Percentiles rank a stretch among this genome's conserved stretches.
phyloP scores from a whole-genome alignment of 2,113 vertebrate genomes.

The Protobothrops flavoviridis region DNA sequence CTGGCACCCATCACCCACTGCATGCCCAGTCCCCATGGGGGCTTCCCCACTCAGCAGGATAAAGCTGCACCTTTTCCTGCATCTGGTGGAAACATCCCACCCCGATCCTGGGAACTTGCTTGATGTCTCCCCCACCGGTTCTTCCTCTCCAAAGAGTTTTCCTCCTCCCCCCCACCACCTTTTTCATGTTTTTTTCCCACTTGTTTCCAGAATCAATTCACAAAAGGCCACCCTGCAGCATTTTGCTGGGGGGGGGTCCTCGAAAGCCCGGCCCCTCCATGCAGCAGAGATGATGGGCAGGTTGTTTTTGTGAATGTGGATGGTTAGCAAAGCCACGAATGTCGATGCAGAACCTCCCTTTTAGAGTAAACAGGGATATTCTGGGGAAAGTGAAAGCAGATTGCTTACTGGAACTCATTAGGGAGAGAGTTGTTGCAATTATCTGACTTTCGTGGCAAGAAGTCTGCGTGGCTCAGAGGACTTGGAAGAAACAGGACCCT shows the following conservation, averaged over 20 bases:
- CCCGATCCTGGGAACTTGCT: background rate
- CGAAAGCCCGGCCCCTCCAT: background rate
- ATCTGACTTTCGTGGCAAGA: constrained; percentile 11
- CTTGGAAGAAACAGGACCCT: background rate
- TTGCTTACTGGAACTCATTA: constrained; percentile 44
- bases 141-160: background rate
- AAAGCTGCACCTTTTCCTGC: background rate
- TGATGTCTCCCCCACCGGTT: no score
- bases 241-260: no score
- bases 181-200: background rate
- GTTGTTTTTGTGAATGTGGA: background rate
- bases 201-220: background rate
- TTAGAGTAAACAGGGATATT: constrained; percentile 34
- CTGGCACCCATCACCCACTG: background rate
- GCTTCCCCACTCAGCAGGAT: background rate
- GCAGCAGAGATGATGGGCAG: background rate
- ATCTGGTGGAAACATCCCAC: background rate
- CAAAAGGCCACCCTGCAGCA: background rate
- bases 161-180: background rate
- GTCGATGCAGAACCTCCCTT: constrained; percentile 28
- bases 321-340: background rate
- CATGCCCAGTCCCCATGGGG: background rate
- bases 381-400: constrained; percentile 27
- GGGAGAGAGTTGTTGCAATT: background rate
- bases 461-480: background rate